phyloP scores from a whole-genome alignment of 2,113 vertebrate species.

The Brachypteracias leptosomus region DNA sequence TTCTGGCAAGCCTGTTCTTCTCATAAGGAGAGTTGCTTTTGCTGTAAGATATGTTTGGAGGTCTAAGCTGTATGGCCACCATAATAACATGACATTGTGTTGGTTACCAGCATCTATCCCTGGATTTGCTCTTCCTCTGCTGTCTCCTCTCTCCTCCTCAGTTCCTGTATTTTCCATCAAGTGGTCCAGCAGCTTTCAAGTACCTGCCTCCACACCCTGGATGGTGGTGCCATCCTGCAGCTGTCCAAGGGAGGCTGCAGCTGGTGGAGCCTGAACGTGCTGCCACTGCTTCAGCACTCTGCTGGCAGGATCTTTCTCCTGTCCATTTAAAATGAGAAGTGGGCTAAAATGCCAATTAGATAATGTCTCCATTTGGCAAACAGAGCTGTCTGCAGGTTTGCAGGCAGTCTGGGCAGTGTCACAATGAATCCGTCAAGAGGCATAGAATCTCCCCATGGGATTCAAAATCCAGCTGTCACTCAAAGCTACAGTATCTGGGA shows the following conservation, averaged over 20 bases:
- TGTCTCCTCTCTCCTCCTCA: background rate
- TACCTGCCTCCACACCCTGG: background rate
- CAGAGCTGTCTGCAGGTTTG: conserved; percentile 19
- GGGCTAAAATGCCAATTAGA: conserved; percentile 9
- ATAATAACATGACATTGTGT: background rate
- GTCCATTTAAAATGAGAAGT: background rate
- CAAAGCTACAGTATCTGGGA: background rate
- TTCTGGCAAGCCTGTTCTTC: background rate
- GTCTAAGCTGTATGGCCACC: background rate
- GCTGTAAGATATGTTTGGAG: background rate
- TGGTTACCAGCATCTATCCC: background rate
- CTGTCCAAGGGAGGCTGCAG: background rate
- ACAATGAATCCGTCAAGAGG: background rate
- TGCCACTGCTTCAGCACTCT: background rate
- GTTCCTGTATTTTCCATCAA: background rate
- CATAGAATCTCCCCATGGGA: background rate
- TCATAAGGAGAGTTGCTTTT: background rate
- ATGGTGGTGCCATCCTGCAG: background rate
- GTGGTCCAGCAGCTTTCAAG: background rate
- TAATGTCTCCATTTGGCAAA: conserved; percentile 2
- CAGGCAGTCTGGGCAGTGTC: background rate
- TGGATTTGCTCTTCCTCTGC: background rate
- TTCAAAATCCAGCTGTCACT: background rate
- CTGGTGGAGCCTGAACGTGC: rapidly evolving
- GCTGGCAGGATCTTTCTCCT: background rate